Base-by-base conservation (phyloP, 92 coral and sea anemone species). In the Parazoanthus atlanticus region DNA sequence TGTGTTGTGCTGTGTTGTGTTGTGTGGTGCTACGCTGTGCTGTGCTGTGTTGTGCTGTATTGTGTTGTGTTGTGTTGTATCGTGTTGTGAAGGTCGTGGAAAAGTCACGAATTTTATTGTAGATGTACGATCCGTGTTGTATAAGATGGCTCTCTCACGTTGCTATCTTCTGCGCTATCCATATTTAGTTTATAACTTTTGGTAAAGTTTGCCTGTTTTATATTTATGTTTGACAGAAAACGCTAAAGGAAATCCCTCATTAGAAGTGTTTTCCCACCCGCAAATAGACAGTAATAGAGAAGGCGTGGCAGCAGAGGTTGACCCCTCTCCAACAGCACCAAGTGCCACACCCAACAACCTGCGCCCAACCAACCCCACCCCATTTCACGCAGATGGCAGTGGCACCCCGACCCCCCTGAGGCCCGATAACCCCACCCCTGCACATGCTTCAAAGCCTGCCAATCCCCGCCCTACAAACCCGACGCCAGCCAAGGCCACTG, bases 311-410 rank as follows among this genome's bases (percentile, higher is more conserved):
- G 72, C 40, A 23, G 92, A 92, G 64, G 29, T 26, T n/a, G 58
- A 54, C 29, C 26, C 85, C 36, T 85, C 91, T 29, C 93, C 88
- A 8, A 33, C 90, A 10, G 90, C 91, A 2, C 86, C 81, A 16
- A 93, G 95, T 74, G 77, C 93, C 40, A 92, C 99, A 33, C 99
- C 99, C 6, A 91, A 91, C 81, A 90, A 90, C 88, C 89, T 94
- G 73, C 92, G 99, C 76, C 99, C 99, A 67, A 93, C 96, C 58
- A 96, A 96, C 93, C 99, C 99, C 88, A 96, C 99, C 89, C 99
- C 99, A 73, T 98, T 92, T 13, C 99, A 96, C 85, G 99, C 99
- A 23, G 93, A 95, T 52, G 99, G 95, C 52, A 91, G 86, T 31
- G 95, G 97, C 52, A 94, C 96, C 94, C 98, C 99, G 74, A 95